These are phyloP conservation scores for Upupa epops DNA, from an alignment of 2,113 vertebrate species.

Conservation along the genomic window DNA sequence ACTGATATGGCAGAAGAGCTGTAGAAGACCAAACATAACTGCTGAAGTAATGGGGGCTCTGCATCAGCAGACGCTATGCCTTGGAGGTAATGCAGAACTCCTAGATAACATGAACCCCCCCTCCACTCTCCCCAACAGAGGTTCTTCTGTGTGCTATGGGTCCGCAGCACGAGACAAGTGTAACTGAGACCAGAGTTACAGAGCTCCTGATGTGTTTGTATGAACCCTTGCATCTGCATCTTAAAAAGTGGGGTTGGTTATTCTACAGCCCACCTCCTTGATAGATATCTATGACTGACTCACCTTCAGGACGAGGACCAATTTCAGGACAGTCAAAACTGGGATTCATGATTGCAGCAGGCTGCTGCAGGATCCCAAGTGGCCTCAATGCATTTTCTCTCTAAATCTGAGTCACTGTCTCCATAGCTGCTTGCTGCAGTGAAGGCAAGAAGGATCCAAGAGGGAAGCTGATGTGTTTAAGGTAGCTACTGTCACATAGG, in stretches of 20 bases:
- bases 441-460: neutral
- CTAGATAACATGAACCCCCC: no score
- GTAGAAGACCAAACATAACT: neutral
- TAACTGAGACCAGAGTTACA: neutral
- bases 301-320: neutral
- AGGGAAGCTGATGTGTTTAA: neutral
- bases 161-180: fast-evolving
- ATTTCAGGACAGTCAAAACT: fast-evolving
- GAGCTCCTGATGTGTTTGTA: neutral
- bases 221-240: neutral
- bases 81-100: neutral
- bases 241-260: no score
- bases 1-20: neutral
- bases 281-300: neutral
- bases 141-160: neutral
- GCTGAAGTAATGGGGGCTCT: neutral
- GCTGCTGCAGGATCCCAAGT: neutral
- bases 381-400: neutral
- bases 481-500: neutral
- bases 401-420: neutral
- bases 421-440: neutral
- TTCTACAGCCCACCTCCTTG: neutral
- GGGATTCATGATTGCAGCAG: fast-evolving
- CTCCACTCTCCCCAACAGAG: neutral
- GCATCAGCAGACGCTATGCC: neutral